phyloP scores from a whole-genome alignment of 2,113 vertebrate genomes.

The Nothoprocta pentlandii region DNA sequence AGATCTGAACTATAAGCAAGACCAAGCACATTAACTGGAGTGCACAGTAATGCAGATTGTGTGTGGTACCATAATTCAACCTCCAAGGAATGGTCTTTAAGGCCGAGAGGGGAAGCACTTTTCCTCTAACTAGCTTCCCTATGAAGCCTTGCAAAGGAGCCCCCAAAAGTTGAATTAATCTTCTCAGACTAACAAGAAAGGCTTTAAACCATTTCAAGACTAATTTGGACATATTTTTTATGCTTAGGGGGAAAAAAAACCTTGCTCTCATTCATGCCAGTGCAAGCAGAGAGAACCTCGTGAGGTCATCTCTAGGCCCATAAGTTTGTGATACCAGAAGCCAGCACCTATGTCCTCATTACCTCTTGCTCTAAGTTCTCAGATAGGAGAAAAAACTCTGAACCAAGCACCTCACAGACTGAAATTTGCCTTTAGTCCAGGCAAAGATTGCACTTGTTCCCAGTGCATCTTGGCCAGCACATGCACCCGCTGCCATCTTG shows the following conservation, averaged over 20 bases:
- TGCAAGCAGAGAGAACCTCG: not conserved
- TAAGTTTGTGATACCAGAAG: not conserved
- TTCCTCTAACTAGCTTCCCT: constrained; percentile 52
- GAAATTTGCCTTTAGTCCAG: constrained; percentile 13
- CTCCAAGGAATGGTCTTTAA: constrained; percentile 66
- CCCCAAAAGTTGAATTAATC: constrained; percentile 32
- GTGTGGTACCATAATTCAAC: constrained; percentile 59
- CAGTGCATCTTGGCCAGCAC: not conserved
- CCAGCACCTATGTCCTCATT: not conserved
- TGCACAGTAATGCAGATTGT: not conserved
- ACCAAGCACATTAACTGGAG: constrained; percentile 33
- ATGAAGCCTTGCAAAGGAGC: constrained; percentile 14
- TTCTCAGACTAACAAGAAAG: constrained; percentile 13
- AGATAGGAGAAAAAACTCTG: too few relatives aligned
- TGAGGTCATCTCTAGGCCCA: not conserved
- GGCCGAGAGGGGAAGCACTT: constrained; percentile 31
- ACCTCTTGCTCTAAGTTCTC: not conserved
- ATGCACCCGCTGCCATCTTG: not conserved
- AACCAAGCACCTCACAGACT: too few relatives aligned
- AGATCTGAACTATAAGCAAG: constrained; percentile 45
- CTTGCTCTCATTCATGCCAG: not conserved
- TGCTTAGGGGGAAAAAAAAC: not conserved
- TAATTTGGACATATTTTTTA: constrained; percentile 14
- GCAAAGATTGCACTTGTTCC: constrained; percentile 40
- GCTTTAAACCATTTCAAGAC: constrained; percentile 7